Evolutionary conservation across 1,140 invertebrate genomes (phyloP).

Genomic region (Brachionus paranguensis): DNA sequence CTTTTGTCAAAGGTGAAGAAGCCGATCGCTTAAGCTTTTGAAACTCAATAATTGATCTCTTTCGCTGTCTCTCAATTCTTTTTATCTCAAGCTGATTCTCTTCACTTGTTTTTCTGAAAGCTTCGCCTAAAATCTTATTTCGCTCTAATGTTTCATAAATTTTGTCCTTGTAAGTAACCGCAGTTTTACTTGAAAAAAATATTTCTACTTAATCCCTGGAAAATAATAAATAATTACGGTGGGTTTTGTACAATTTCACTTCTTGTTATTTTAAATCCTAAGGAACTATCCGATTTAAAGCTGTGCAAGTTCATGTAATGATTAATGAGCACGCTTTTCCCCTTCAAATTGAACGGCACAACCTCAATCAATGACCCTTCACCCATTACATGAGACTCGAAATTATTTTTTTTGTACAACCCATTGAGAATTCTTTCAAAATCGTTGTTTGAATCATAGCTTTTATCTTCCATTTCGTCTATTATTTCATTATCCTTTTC

Average conservation of each 20-base stretch:
- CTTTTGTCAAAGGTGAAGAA: background rate
- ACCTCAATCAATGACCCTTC: slow-evolving; percentile 17
- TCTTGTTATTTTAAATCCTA: slow-evolving; percentile 29
- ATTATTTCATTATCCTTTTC: background rate
- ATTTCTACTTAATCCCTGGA: background rate
- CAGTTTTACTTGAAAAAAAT: slow-evolving; percentile 8
- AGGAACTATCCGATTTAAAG: background rate
- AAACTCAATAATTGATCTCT: background rate
- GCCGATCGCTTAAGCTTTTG: background rate
- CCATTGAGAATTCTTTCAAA: background rate
- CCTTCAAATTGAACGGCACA: slow-evolving; percentile 8
- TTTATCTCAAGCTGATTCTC: background rate
- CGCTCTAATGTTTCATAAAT: background rate
- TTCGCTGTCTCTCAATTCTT: background rate
- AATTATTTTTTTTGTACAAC: background rate
- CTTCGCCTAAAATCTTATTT: background rate
- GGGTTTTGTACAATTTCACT: slow-evolving; percentile 35
- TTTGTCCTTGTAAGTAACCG: background rate
- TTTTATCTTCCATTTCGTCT: background rate
- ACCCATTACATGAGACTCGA: slow-evolving; percentile 12
- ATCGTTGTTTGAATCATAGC: background rate
- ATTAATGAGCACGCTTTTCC: background rate
- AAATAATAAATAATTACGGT: background rate
- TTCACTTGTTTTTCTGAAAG: background rate
- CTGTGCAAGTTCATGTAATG: slow-evolving; percentile 36